phyloP scores from a whole-genome alignment of 2,113 vertebrate species.

The Hystrix cristata region DNA sequence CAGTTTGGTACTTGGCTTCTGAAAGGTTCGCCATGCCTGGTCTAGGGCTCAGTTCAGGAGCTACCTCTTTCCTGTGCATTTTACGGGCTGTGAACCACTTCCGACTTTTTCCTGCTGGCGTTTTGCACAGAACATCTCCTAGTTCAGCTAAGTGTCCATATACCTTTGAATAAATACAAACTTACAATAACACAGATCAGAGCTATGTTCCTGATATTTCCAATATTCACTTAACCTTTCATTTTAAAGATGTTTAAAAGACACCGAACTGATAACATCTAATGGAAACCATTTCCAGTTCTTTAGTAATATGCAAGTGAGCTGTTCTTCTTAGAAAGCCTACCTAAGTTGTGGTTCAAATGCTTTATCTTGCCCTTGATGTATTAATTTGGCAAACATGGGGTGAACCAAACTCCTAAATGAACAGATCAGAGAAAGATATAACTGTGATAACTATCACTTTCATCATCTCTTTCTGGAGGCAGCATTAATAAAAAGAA shows the following conservation, averaged over 20 bases:
- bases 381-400: constrained; percentile 38
- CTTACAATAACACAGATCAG: constrained; percentile 25
- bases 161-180: neutral
- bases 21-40: neutral
- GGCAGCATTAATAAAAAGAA: neutral
- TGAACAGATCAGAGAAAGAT: constrained; percentile 25
- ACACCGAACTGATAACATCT: neutral
- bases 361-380: constrained; percentile 38
- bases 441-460: neutral
- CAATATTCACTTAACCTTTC: neutral
- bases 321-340: neutral
- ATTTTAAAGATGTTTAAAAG: constrained; percentile 30
- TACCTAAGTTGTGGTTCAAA: neutral
- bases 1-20: neutral
- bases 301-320: constrained; percentile 2
- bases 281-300: neutral
- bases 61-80: neutral
- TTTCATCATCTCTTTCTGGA: neutral
- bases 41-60: neutral
- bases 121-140: constrained; percentile 29
- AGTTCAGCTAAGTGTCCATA: neutral
- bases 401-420: constrained; percentile 38
- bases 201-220: neutral
- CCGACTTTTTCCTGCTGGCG: neutral
- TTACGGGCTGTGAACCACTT: neutral